phyloP scores from a whole-genome alignment of 30 jellyfish, hydroid and myxozoan species.

The Aurelia coerulea region DNA sequence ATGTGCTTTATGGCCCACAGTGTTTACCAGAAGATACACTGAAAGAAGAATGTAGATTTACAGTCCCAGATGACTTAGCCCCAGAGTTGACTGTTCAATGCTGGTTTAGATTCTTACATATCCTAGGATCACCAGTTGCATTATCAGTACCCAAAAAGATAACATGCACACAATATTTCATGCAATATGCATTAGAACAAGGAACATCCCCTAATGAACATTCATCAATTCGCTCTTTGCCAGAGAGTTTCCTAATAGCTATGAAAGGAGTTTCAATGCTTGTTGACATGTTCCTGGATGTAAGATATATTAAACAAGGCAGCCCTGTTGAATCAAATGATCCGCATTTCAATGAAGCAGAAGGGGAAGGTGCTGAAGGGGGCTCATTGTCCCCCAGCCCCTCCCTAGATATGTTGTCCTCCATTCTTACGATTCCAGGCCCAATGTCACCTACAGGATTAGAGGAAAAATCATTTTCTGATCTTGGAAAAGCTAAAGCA shows the following conservation, averaged over 20 bases:
- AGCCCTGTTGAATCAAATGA: constrained; percentile 35
- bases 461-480: constrained; percentile 33
- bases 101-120: constrained; percentile 93
- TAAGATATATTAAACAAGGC: constrained; percentile 62
- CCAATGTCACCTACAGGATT: constrained; percentile 62
- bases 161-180: constrained; percentile 65
- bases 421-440: constrained; percentile 59
- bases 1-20: constrained; percentile 76
- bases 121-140: constrained; percentile 91
- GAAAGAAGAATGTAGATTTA: constrained; percentile 60
- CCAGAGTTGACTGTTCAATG: constrained; percentile 93
- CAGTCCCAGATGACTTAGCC: constrained; percentile 72
- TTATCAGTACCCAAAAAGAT: constrained; percentile 70
- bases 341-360: constrained; percentile 8
- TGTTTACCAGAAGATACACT: constrained; percentile 74
- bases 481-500: constrained; percentile 15
- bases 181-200: constrained; percentile 74
- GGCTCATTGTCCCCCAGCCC: constrained; percentile 38
- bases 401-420: constrained; percentile 63
- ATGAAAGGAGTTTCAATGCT: constrained; percentile 96
- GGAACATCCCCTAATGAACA: constrained; percentile 76
- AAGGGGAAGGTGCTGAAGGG: not conserved
- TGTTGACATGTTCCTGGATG: constrained; percentile 82
- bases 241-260: constrained; percentile 85
- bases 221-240: constrained; percentile 79